phyloP scores from a whole-genome alignment of 2,113 vertebrate genomes.

The Smithornis capensis region DNA sequence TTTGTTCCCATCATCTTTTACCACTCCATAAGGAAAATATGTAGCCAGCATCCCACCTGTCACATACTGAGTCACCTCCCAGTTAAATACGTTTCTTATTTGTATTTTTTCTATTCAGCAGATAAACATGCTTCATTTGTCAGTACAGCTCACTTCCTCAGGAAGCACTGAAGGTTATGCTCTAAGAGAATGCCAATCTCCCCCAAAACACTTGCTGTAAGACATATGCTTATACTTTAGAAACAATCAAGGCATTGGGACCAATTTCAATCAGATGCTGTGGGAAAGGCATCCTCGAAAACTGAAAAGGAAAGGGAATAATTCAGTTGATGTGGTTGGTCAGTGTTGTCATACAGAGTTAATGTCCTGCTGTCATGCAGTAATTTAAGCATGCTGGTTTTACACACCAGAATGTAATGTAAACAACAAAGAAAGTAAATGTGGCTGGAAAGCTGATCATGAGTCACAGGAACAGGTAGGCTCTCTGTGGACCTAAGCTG shows the following conservation, averaged over 20 bases:
- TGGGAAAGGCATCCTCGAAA: not conserved
- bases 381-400: not conserved
- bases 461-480: not conserved
- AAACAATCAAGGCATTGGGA: not conserved
- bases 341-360: not conserved
- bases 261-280: not conserved
- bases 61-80: constrained; percentile 43
- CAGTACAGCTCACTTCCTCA: constrained; percentile 52
- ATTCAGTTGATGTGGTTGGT: not conserved
- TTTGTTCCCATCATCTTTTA: constrained; percentile 42
- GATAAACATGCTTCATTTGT: constrained; percentile 39
- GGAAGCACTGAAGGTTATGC: not conserved
- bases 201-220: not conserved
- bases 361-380: not conserved
- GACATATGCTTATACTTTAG: not conserved
- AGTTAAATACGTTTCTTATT: constrained; percentile 41
- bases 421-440: not conserved
- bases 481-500: not conserved
- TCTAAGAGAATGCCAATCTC: not conserved
- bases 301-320: not conserved
- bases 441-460: not conserved
- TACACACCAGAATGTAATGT: not conserved
- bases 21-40: constrained; percentile 63
- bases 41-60: constrained; percentile 57
- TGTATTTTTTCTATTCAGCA: constrained; percentile 5